These are phyloP conservation scores for Manacus vitellinus DNA, from an alignment of 2,113 vertebrate species.

Conservation along the genomic window DNA sequence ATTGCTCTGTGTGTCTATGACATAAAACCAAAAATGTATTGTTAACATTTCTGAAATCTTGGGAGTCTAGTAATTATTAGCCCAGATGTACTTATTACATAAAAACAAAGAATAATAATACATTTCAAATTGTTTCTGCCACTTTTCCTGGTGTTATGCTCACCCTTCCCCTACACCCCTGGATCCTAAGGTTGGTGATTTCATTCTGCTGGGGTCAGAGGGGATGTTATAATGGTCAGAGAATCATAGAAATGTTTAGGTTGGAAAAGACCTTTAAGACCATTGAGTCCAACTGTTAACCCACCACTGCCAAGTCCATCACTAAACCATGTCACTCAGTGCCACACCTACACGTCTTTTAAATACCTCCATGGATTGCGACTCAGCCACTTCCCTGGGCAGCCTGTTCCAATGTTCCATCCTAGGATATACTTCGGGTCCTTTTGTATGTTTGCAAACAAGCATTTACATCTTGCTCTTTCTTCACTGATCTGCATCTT, in stretches of 20 bases:
- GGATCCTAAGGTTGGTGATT: background rate
- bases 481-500: background rate
- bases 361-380: background rate
- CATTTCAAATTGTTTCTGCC: background rate
- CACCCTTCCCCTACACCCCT: background rate
- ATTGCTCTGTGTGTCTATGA: background rate
- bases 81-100: background rate
- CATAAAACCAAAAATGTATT: background rate
- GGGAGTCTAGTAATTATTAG: background rate
- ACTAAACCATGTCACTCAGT: background rate
- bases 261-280: background rate
- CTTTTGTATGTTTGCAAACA: background rate
- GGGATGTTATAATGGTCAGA: background rate
- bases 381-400: background rate
- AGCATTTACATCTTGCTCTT: background rate
- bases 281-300: fast-evolving
- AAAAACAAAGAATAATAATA: background rate
- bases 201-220: background rate
- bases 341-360: background rate
- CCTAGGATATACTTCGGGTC: background rate
- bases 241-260: background rate
- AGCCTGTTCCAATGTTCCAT: background rate
- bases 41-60: background rate
- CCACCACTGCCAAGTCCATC: background rate
- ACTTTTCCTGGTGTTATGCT: background rate